Evolutionary conservation across 23 tunicate genomes (phyloP).

Genomic region (Styela clava): DNA sequence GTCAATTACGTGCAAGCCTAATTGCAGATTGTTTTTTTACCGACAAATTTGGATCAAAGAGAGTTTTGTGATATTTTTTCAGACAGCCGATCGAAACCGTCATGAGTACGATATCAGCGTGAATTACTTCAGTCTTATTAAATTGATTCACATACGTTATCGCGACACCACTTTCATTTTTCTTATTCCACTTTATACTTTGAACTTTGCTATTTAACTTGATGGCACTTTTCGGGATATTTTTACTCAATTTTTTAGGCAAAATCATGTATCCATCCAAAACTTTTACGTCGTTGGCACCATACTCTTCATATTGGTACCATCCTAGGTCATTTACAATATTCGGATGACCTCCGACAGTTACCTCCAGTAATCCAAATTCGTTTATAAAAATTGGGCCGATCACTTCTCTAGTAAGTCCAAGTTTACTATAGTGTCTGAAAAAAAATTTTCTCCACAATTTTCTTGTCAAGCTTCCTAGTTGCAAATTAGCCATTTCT

Average conservation of each 20-base stretch:
- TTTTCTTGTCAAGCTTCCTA: background rate
- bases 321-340: background rate
- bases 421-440: background rate
- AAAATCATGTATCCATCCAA: background rate
- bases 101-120: conserved; percentile 52
- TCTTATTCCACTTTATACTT: background rate
- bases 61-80: conserved; percentile 9
- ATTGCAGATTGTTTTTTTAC: conserved; percentile 6
- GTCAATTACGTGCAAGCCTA: too few species aligned
- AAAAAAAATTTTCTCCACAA: background rate
- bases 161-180: background rate
- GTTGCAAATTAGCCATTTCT: background rate
- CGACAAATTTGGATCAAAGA: conserved; percentile 34
- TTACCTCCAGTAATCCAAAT: background rate
- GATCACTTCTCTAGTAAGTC: background rate
- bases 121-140: background rate
- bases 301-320: background rate
- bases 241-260: background rate
- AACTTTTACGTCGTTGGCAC: background rate
- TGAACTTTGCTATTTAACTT: background rate
- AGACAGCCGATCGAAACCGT: conserved; percentile 46
- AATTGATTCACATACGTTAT: background rate
- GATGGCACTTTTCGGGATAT: background rate
- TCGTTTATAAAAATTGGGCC: background rate
- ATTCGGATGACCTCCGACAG: background rate